Conservation (phyloP, 2,888 invertebrate species). For the Rhabditoides inermis region DNA sequence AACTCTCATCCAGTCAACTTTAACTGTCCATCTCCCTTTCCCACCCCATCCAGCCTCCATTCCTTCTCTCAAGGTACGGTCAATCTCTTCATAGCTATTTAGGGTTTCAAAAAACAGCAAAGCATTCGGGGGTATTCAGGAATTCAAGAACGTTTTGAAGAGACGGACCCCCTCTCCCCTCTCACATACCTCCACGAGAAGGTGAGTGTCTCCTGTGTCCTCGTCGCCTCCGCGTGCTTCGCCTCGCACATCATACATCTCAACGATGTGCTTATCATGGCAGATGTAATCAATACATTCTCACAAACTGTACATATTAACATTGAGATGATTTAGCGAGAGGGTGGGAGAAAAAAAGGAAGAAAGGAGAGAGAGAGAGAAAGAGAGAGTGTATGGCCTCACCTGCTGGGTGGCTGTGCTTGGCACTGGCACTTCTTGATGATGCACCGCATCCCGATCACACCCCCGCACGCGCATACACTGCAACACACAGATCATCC, state of each 20-base stretch:
- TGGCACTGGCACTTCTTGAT: slow-evolving; percentile 26
- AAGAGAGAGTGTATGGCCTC: too few relatives aligned
- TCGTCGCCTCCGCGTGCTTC: neutral
- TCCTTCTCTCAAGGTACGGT: too few relatives aligned
- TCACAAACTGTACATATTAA: too few relatives aligned
- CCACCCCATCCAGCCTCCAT: too few relatives aligned
- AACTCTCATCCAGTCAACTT: too few relatives aligned
- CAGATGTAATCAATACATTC: too few relatives aligned
- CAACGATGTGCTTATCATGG: too few relatives aligned
- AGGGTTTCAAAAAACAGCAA: neutral
- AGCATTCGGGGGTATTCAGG: neutral
- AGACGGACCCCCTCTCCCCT: slow-evolving; percentile 21
- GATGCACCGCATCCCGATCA: slow-evolving; percentile 23
- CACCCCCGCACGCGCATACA: slow-evolving; percentile 10
- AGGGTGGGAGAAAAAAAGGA: neutral
- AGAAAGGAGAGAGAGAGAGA: too few relatives aligned
- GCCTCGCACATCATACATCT: slow-evolving; percentile 12
- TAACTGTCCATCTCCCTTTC: too few relatives aligned
- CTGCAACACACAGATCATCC: neutral
- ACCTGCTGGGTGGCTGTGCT: slow-evolving; percentile 8
- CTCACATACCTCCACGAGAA: too few relatives aligned
- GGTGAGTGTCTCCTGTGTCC: slow-evolving; percentile 10
- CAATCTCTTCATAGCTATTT: neutral
- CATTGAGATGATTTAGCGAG: slow-evolving; percentile 1
- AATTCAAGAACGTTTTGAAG: neutral